These are phyloP conservation scores for Perccottus glenii DNA, from an alignment of 2,113 vertebrate species.

Conservation along the genomic window DNA sequence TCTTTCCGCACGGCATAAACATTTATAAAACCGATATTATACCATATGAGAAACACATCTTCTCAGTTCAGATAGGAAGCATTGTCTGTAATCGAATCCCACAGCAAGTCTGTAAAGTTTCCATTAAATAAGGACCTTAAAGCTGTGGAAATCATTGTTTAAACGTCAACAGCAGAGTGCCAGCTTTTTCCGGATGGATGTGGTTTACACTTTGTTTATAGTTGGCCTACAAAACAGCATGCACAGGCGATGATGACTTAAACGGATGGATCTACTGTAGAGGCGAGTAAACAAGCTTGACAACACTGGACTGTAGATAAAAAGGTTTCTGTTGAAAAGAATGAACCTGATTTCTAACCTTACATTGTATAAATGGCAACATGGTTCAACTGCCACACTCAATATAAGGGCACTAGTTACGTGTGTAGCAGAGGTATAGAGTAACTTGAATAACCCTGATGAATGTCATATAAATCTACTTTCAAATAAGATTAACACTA, in stretches of 20 bases:
- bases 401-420: no score
- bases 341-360: no score
- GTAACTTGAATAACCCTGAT: no score
- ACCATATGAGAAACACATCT: neutral
- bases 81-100: neutral
- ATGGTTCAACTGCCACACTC: no score
- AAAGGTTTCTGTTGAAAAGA: no score
- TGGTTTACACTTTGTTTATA: slow-evolving; percentile 12
- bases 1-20: neutral
- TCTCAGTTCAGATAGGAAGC: neutral
- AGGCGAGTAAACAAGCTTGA: neutral
- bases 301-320: neutral
- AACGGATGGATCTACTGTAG: neutral
- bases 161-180: neutral
- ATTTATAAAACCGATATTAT: neutral
- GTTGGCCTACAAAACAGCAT: slow-evolving; percentile 10
- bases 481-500: no score
- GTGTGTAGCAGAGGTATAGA: no score
- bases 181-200: slow-evolving; percentile 7
- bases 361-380: no score
- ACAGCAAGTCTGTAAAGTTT: neutral
- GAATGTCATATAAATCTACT: no score
- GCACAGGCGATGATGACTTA: neutral
- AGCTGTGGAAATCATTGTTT: neutral
- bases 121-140: neutral